These are phyloP conservation scores for Pachliopta kotzebuea DNA, from an alignment of 2,888 invertebrate species.

Conservation along the genomic window DNA sequence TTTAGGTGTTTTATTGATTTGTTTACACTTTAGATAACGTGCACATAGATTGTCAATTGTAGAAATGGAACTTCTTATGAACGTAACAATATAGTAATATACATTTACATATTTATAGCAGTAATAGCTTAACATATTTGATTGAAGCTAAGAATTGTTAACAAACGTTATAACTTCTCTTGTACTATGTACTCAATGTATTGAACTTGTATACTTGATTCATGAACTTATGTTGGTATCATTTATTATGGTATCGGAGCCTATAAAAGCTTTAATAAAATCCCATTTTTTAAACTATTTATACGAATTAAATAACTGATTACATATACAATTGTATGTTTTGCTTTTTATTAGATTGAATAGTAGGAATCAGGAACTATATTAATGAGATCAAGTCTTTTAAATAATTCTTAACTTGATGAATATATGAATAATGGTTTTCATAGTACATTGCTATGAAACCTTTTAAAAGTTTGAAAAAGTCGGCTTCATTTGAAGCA, in stretches of 20 bases:
- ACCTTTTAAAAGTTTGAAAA: too few species aligned
- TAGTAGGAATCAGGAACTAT: conserved; percentile 6
- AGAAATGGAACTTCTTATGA: conserved; percentile 40
- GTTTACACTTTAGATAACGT: conserved; percentile 26
- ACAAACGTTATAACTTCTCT: conserved; percentile 38
- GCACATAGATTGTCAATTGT: conserved; percentile 48
- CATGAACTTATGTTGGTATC: conserved; percentile 27
- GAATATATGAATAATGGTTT: not conserved
- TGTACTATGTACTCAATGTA: conserved; percentile 30
- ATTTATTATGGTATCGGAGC: conserved; percentile 28
- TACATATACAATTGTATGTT: conserved; percentile 21
- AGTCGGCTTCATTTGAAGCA: not conserved
- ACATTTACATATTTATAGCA: not conserved
- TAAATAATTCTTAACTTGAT: not conserved
- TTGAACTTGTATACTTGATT: conserved; percentile 29
- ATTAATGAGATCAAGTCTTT: not conserved
- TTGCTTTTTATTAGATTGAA: conserved; percentile 22
- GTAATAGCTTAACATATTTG: conserved; percentile 35
- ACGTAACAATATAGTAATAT: conserved; percentile 32
- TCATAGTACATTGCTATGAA: not conserved
- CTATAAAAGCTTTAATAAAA: conserved; percentile 36
- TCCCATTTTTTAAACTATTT: conserved; percentile 31
- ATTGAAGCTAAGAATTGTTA: conserved; percentile 40
- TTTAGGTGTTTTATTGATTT: conserved; percentile 26
- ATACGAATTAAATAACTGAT: conserved; percentile 34